A percentile compares a stretch with the other conserved stretches of the same genome.
Evolutionary conservation across 2,888 invertebrate species (phyloP).

Genomic region (Augochlorella aurata): DNA sequence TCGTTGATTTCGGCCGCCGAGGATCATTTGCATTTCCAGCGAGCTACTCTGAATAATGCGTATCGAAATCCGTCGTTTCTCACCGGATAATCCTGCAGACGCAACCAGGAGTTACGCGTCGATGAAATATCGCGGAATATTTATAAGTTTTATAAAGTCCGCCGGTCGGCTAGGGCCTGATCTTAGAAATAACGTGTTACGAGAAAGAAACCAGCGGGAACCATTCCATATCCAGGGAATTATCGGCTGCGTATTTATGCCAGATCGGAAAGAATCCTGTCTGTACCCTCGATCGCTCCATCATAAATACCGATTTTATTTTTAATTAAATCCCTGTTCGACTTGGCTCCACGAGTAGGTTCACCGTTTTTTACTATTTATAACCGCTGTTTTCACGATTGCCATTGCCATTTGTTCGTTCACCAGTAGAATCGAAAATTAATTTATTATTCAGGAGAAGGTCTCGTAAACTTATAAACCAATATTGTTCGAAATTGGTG

Average conservation of each 20-base stretch:
- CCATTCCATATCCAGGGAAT: slow-evolving; percentile 2
- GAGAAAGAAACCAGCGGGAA: slow-evolving; percentile 15
- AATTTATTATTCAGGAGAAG: not conserved
- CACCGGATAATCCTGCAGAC: slow-evolving; percentile 33
- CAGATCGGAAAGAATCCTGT: not conserved
- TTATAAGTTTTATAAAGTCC: slow-evolving; percentile 22
- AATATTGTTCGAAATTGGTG: not conserved
- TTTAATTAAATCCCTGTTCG: slow-evolving; percentile 1
- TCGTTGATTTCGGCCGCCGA: slow-evolving; percentile 9
- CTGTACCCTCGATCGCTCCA: not conserved
- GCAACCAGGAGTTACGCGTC: slow-evolving; percentile 23
- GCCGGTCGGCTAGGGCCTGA: not conserved
- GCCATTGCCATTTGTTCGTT: not conserved
- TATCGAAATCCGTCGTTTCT: slow-evolving; percentile 28
- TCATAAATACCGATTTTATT: slow-evolving; percentile 11
- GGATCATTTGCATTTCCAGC: slow-evolving; percentile 31
- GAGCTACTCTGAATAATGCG: slow-evolving; percentile 18
- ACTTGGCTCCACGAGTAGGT: not conserved
- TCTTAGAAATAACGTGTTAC: slow-evolving; percentile 10
- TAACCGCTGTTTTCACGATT: not conserved
- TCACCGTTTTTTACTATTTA: not conserved
- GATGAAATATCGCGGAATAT: slow-evolving; percentile 21
- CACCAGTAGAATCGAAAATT: not conserved
- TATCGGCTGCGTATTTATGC: slow-evolving; percentile 10
- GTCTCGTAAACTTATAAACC: not conserved